phyloP scores from a whole-genome alignment of 2,113 vertebrate species.

The Anolis sagrei region DNA sequence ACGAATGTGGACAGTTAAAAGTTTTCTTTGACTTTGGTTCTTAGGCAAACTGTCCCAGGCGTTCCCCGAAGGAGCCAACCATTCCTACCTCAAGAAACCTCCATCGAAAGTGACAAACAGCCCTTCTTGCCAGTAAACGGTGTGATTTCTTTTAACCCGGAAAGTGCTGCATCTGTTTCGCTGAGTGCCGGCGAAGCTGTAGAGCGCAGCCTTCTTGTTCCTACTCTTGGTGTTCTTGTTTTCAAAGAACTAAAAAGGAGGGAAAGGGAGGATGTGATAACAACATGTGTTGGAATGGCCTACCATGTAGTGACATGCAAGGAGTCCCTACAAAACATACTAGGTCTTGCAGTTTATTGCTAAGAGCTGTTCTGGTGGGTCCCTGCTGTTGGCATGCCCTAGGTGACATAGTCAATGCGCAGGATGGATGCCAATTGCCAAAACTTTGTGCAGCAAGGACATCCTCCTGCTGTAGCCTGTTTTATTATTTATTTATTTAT shows the following conservation, averaged over 20 bases:
- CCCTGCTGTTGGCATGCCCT: too few relatives aligned
- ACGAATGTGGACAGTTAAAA: background rate
- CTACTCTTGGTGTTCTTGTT: slow-evolving; percentile 78
- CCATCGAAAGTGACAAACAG: slow-evolving; percentile 91
- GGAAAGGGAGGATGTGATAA: background rate
- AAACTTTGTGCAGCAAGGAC: too few relatives aligned
- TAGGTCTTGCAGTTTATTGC: too few relatives aligned
- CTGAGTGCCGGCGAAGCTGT: slow-evolving; percentile 90
- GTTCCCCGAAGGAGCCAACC: background rate
- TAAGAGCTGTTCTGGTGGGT: too few relatives aligned
- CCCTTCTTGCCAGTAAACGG: slow-evolving; percentile 87
- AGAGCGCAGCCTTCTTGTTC: slow-evolving; percentile 84
- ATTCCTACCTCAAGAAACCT: slow-evolving; percentile 91
- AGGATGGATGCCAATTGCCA: too few relatives aligned
- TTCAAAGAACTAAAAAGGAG: slow-evolving; percentile 86
- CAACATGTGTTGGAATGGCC: background rate
- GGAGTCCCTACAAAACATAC: too few relatives aligned
- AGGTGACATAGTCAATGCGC: too few relatives aligned
- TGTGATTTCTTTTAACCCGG: slow-evolving; percentile 88
- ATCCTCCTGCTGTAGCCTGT: too few relatives aligned
- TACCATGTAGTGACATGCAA: background rate
- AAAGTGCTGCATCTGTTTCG: slow-evolving; percentile 96
- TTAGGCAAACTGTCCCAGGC: background rate
- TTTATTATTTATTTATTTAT: too few relatives aligned
- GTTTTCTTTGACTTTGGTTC: background rate